phyloP scores from a whole-genome alignment of 2,113 vertebrate species.

The Ia io region DNA sequence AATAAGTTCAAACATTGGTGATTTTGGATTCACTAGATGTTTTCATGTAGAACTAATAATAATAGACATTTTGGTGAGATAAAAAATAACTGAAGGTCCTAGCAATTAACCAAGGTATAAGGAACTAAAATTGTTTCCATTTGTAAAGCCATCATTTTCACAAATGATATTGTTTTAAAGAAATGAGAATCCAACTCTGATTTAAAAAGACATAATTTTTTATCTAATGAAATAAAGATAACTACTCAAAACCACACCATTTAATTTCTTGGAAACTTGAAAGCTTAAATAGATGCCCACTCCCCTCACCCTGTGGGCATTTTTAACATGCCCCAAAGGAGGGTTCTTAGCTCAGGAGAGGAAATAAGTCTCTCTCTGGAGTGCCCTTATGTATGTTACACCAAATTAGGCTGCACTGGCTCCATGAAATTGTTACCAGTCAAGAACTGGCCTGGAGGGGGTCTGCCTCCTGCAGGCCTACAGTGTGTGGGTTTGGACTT shows the following conservation, averaged over 20 bases:
- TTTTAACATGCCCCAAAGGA: slow-evolving; percentile 66
- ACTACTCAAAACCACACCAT: not conserved
- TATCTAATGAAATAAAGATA: slow-evolving; percentile 43
- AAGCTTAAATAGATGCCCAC: slow-evolving; percentile 19
- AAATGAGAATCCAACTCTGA: not conserved
- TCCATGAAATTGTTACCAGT: not conserved
- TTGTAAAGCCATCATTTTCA: slow-evolving; percentile 15
- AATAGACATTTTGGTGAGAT: not conserved
- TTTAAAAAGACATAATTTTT: not conserved
- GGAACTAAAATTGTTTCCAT: not conserved
- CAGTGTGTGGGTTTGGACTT: not conserved
- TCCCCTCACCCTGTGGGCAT: slow-evolving; percentile 38
- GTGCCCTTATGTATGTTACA: slow-evolving; percentile 24
- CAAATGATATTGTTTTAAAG: not conserved
- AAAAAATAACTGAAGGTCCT: not conserved
- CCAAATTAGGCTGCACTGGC: slow-evolving; percentile 41
- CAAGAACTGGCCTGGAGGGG: not conserved
- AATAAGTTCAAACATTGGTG: not conserved
- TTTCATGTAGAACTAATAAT: not conserved
- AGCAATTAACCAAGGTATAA: not conserved
- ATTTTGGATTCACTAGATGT: not conserved
- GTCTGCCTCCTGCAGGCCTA: not conserved
- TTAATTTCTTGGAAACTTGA: slow-evolving; percentile 34
- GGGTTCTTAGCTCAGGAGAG: slow-evolving; percentile 50
- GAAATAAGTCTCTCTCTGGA: slow-evolving; percentile 57